Base-by-base conservation (phyloP, 2,113 vertebrate genomes). In the Verasper variegatus region DNA sequence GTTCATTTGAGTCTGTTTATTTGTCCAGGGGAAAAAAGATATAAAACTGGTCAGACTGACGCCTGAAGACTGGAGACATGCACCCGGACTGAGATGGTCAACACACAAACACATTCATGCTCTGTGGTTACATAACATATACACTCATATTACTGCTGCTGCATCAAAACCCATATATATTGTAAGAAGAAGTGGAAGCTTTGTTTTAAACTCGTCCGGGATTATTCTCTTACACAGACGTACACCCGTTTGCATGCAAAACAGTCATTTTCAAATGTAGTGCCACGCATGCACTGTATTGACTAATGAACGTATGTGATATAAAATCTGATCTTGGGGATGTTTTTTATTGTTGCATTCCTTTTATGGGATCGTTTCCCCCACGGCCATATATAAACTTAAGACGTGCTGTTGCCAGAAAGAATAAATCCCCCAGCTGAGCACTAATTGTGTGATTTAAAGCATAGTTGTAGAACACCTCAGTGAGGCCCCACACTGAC, bases 371-470 rank as follows among this genome's bases (percentile, higher is more conserved):
- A 74, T 67, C 4, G 14, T 80, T 35, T 75, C 80, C 76, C 24
- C 72, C 17, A 31, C 0, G 55, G 80, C 37, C 52, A 45, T 54
- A 75, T 74, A 77, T 83, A 79, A 83, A 67, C 51, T 15, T 47
- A 74, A 74, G 54, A 72, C 62, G 18, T 55, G 60, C 57, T 81
- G 72, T 68, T 81, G 66, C 74, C 64, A 88, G 55, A 80, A 76
- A 77, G 67, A 58, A 77, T 81, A 80, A 86, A 82, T 85, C 68
- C 80, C 80, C 21, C 21, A 15, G 47, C 74, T 76, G 63, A 79
- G 63, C 78, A 88, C 80, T 90, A 89, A 89, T 90, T 86, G 71
- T 57, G 78, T 71, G 78, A 90, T 88, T 91, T 89, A 88, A 82
- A 82, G 75, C 56, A 20, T 82, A 67, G 64, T 66, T 58, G 61